Evolutionary conservation across 1,140 invertebrate species (phyloP), one percentile per base, ranked within the genome.

Genomic region (Stegodyphus mimosarum): DNA sequence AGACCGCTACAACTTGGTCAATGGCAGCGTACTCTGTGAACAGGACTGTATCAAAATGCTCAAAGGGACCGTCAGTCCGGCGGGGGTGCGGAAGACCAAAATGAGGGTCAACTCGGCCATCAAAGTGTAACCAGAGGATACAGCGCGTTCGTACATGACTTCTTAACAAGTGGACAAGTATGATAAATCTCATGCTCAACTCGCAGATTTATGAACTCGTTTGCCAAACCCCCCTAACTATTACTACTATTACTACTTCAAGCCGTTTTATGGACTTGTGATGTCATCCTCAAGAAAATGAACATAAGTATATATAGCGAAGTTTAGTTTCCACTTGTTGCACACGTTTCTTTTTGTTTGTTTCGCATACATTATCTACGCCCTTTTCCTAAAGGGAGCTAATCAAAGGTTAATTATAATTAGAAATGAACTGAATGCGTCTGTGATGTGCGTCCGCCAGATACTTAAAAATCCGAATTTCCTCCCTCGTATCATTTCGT

Each of bases 11-110:
- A 95, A 95, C 90, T 93, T 97, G 91, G 90, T 96, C 87, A 94
- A 95, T 87, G 96, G 95, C 60, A 94, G 93, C 88, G 92, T 96
- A 87, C 94, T 97, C 50, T 97, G 96, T 92, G 96, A 97, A 91
- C 94, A 96, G 91, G 96, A 97, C 92, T 97, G 95, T 94, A 95
- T 96, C 89, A 97, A 97, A 91, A 92, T 96, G 89, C 92, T 96
- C 89, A 97, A 97, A 70, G 77, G 84, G 48, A 77, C 87, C 49
- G 80, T 72, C 55, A 67, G 48, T 53, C 67, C 87, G 33, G 87
- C 72, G 7, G 84, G 87, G n/a, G 87, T 80, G 17, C 53, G 87
- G 85, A 86, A 87, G 79, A 87, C 72, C 60, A 87, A 86, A 75
- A 83, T 87, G 70, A 53, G 77, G 71, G 87, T 78, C 66, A 86